Base-by-base conservation (phyloP, 1,140 invertebrate genomes). In the Aradophagus sp. region DNA sequence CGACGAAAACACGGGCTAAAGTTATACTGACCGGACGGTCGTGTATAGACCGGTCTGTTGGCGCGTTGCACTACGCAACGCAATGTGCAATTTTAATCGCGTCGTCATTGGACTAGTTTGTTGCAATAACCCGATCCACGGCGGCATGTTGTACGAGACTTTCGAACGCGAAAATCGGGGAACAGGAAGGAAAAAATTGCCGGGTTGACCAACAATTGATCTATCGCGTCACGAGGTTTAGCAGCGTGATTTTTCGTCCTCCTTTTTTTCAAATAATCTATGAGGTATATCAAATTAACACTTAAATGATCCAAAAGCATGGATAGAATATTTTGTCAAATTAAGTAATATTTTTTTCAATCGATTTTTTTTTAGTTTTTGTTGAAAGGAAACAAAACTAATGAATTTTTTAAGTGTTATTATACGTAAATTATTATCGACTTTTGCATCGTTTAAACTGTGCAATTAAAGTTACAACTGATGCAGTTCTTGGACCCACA, bases 61-160 rank as follows among this genome's bases (percentile, higher is more conserved):
- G 66, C 79, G 55, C 55, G 56, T 38, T 79, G 76, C 56, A 66
- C 48, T 59, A 76, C 61, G 77, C 71, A 41, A 75, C 70, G 67
- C 70, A 50, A 74, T 67, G 68, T 77, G 70, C 74, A 77, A 73
- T 73, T 76, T 76, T 76, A 76, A 74, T 76, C 67, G 63, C 58
- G 53, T 71, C 58, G 67, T 76, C 63, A 74, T 74, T 76, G 70
- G 66, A 58, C 76, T 80, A 81, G 80, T 81, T 81, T 80, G 79
- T 80, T 80, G 77, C 78, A 75, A 81, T 81, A 81, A 80, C 73
- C 69, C 58, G 75, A 79, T 76, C 75, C 72, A 53, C 62, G 68
- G 76, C 65, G 41, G 61, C 74, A 58, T 77, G 76, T 75, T 61
- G 65, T 59, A 55, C 59, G 74, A 72, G 70, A 34, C 71, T 73